Percentiles rank a stretch among this genome's conserved stretches.
Evolutionary conservation across 1,140 invertebrate species (phyloP).

Genomic region (Danaus plexippus): DNA sequence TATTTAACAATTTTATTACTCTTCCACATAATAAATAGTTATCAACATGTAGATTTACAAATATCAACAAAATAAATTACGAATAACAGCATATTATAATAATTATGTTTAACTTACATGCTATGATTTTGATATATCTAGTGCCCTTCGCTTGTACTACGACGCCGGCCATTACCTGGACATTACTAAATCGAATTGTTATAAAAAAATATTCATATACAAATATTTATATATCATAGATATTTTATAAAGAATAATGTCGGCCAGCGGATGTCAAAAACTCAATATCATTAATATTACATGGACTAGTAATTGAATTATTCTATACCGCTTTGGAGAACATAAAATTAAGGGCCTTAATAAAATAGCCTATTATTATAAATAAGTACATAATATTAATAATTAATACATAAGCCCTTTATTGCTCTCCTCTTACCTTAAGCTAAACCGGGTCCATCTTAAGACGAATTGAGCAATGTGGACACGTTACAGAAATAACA

Average conservation of each 20-base stretch:
- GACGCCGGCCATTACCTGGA: slow-evolving; percentile 33
- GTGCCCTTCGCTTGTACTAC: slow-evolving; percentile 61
- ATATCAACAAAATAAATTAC: slow-evolving; percentile 72
- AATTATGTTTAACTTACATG: slow-evolving; percentile 55
- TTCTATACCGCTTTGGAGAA: slow-evolving; percentile 69
- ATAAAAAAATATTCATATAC: too few relatives aligned
- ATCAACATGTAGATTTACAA: slow-evolving; percentile 71
- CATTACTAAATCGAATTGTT: too few relatives aligned
- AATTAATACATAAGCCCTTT: slow-evolving; percentile 43
- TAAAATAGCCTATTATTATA: slow-evolving; percentile 34
- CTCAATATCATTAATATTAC: slow-evolving; percentile 64
- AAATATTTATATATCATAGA: slow-evolving; percentile 11
- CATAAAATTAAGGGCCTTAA: slow-evolving; percentile 52
- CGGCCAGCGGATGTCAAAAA: slow-evolving; percentile 52
- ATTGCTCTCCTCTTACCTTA: slow-evolving; percentile 62
- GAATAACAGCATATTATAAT: slow-evolving; percentile 69
- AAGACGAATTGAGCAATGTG: slow-evolving; percentile 66
- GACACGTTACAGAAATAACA: slow-evolving; percentile 54
- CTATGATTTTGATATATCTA: slow-evolving; percentile 51
- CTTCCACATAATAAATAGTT: slow-evolving; percentile 70
- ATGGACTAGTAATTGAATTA: slow-evolving; percentile 71
- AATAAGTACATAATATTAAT: slow-evolving; percentile 43
- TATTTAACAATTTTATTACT: slow-evolving; percentile 67
- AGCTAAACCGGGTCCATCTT: slow-evolving; percentile 55
- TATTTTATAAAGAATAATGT: slow-evolving; percentile 14